Conservation (phyloP, 2,888 invertebrate genomes). For the Cephus sareptanus region DNA sequence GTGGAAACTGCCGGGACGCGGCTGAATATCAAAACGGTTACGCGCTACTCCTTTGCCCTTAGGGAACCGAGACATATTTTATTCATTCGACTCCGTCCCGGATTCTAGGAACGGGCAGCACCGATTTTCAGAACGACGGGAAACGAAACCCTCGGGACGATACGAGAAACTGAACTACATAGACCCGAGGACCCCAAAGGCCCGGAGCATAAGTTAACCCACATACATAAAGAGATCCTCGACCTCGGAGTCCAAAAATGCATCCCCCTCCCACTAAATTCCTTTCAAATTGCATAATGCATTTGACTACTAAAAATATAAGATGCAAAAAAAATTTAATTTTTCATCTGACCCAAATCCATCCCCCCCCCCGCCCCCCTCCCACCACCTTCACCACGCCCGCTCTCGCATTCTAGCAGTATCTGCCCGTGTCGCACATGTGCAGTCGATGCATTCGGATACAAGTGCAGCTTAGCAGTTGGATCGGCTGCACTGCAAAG, state of each 20-base stretch:
- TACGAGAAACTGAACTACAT: background rate
- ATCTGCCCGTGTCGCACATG: background rate
- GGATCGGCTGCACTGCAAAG: background rate
- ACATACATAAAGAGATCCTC: background rate
- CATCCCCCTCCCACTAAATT: background rate
- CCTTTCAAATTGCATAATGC: background rate
- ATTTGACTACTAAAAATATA: background rate
- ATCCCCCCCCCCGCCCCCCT: background rate
- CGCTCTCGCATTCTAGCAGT: background rate
- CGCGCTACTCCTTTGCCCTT: slow-evolving; percentile 16
- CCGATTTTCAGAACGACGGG: slow-evolving; percentile 15
- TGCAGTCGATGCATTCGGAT: background rate
- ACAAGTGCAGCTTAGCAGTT: background rate
- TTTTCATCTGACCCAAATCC: no score
- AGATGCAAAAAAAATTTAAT: background rate
- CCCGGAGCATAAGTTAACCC: background rate
- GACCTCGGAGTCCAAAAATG: background rate
- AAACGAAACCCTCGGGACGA: background rate
- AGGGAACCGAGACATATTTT: slow-evolving; percentile 18
- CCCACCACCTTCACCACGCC: background rate
- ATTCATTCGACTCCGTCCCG: slow-evolving; percentile 14
- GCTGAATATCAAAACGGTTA: slow-evolving; percentile 16
- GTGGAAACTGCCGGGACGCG: background rate
- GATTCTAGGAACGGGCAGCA: slow-evolving; percentile 13
- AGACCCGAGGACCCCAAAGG: background rate